Percentiles rank a stretch among this genome's conserved stretches.
Evolutionary conservation across 2,888 invertebrate species (phyloP).

Genomic region (Trachelus iudaicus): DNA sequence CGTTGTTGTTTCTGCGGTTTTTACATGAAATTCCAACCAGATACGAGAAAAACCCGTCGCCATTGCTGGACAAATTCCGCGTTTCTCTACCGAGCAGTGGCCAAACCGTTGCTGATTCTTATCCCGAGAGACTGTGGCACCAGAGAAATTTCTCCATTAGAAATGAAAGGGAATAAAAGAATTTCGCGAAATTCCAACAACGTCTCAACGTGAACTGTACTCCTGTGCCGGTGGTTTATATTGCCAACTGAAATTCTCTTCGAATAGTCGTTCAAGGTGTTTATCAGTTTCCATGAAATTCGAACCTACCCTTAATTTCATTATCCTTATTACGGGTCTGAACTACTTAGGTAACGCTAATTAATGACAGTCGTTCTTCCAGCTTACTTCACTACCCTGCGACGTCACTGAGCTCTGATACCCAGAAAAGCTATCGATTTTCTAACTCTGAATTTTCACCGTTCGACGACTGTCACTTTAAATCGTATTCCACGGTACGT

Average conservation of each 20-base stretch:
- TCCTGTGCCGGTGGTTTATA: background rate
- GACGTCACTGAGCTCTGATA: background rate
- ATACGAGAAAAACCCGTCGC: background rate
- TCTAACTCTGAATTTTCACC: background rate
- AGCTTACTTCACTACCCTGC: background rate
- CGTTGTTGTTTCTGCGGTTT: conserved; percentile 13
- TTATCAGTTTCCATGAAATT: background rate
- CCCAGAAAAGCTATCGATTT: background rate
- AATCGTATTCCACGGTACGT: background rate
- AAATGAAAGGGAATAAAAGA: background rate
- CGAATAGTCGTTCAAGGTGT: background rate
- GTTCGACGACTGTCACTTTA: background rate
- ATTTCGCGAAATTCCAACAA: background rate
- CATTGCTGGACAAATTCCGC: background rate
- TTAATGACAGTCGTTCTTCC: background rate
- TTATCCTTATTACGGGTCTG: background rate
- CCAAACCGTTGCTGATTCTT: background rate
- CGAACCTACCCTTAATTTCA: background rate
- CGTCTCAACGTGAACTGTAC: background rate
- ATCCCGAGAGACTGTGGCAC: background rate
- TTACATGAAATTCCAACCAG: conserved; percentile 19
- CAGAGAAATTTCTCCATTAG: background rate
- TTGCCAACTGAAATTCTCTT: background rate
- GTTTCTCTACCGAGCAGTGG: background rate
- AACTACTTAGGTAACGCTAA: background rate